These are phyloP conservation scores for Drepana falcataria DNA, from an alignment of 2,888 invertebrate species.

Conservation along the genomic window DNA sequence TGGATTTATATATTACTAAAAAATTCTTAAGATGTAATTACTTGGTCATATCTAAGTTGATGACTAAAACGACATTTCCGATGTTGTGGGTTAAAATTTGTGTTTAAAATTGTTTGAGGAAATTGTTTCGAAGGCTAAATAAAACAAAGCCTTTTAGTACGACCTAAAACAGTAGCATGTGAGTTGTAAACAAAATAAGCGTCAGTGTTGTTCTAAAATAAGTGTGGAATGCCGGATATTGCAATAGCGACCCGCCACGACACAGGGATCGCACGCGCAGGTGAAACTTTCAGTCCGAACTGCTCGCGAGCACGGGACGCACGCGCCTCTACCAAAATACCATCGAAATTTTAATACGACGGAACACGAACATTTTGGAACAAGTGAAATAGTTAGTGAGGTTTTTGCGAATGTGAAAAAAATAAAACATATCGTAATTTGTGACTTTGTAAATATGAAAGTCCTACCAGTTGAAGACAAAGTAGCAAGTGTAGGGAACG, in stretches of 20 bases:
- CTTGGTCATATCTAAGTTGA: too few species aligned
- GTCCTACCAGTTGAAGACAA: constrained; percentile 61
- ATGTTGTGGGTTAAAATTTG: too few species aligned
- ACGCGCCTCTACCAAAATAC: constrained; percentile 8
- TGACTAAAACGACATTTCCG: too few species aligned
- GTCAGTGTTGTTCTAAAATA: constrained; percentile 60
- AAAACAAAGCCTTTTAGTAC: constrained; percentile 25
- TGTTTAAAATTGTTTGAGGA: too few species aligned
- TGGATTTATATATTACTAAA: too few species aligned
- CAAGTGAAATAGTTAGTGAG: constrained; percentile 9
- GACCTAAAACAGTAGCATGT: constrained; percentile 40
- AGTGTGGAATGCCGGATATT: constrained; percentile 74
- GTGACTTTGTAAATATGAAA: constrained; percentile 49
- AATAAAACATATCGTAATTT: constrained; percentile 7
- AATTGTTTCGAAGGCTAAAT: not conserved
- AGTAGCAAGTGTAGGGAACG: constrained; percentile 54
- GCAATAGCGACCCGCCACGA: constrained; percentile 43
- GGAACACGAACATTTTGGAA: too few species aligned
- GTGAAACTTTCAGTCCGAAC: constrained; percentile 22
- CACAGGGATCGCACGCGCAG: constrained; percentile 29
- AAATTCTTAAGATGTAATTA: too few species aligned
- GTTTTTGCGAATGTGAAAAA: constrained; percentile 14
- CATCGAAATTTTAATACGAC: constrained; percentile 2
- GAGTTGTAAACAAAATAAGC: constrained; percentile 66
- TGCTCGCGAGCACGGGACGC: constrained; percentile 25